These are phyloP conservation scores for Pinna nobilis DNA, from an alignment of 1,140 invertebrate genomes.

Conservation along the genomic window DNA sequence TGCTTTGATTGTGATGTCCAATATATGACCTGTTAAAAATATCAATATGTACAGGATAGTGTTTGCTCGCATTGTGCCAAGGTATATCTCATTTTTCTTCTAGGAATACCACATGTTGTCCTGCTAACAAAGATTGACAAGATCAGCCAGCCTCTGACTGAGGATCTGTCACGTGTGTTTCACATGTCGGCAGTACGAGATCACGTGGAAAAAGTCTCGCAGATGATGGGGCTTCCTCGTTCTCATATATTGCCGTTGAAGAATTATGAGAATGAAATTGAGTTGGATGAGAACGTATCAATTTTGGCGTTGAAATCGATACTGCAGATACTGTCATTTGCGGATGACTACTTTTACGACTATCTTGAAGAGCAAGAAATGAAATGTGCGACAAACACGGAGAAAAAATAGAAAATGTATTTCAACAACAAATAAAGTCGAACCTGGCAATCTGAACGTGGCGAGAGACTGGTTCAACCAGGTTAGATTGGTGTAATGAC, in stretches of 20 bases:
- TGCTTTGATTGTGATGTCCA: too few relatives aligned
- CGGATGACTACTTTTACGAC: conserved; percentile 38
- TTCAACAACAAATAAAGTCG: too few relatives aligned
- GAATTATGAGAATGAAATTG: conserved; percentile 41
- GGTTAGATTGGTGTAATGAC: too few relatives aligned
- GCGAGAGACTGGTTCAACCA: too few relatives aligned
- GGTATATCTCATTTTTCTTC: neutral
- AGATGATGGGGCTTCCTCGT: conserved; percentile 39
- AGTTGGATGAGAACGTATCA: conserved; percentile 31
- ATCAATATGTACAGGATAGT: too few relatives aligned
- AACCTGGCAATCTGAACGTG: too few relatives aligned
- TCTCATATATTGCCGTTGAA: conserved; percentile 40
- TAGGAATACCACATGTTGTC: conserved; percentile 14
- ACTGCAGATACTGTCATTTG: conserved; percentile 32
- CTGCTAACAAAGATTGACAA: conserved; percentile 37
- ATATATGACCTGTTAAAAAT: too few relatives aligned
- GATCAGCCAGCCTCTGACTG: conserved; percentile 6
- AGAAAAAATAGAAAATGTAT: too few relatives aligned
- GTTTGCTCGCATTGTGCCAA: too few relatives aligned
- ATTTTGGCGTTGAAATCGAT: conserved; percentile 26
- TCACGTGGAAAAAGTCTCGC: conserved; percentile 29
- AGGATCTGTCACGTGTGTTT: conserved; percentile 7
- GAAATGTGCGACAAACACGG: too few relatives aligned
- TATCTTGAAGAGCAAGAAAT: too few relatives aligned
- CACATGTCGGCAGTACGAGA: conserved; percentile 12